Conservation (phyloP, 2,113 vertebrate species). For the Taxidea taxus region DNA sequence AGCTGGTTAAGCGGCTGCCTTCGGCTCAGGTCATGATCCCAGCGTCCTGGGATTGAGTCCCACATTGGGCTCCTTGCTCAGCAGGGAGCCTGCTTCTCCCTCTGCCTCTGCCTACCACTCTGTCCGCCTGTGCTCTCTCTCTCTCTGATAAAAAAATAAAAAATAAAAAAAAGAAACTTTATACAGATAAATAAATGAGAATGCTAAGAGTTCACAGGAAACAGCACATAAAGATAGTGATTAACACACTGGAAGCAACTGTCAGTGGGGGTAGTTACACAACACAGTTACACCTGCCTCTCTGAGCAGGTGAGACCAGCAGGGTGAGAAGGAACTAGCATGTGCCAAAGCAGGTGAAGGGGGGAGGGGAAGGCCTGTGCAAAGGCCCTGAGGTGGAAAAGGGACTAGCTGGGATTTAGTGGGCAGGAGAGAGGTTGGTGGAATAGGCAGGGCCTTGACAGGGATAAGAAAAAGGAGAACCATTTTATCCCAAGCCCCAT, state of each 20-base stretch:
- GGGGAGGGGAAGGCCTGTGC: not conserved
- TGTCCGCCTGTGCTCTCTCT: too few relatives aligned
- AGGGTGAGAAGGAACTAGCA: not conserved
- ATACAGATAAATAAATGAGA: not conserved
- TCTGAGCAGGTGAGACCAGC: not conserved
- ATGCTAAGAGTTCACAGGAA: constrained; percentile 10
- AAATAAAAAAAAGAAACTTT: not conserved
- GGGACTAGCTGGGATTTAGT: not conserved
- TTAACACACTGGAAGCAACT: not conserved
- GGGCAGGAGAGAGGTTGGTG: not conserved
- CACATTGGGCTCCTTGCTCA: too few relatives aligned
- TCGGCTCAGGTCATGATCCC: too few relatives aligned
- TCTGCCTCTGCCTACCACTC: too few relatives aligned
- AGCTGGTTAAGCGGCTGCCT: too few relatives aligned
- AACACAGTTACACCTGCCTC: not conserved
- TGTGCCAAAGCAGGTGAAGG: not conserved
- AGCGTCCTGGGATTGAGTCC: too few relatives aligned
- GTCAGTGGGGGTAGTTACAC: not conserved
- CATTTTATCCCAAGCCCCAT: not conserved
- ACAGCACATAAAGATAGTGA: not conserved
- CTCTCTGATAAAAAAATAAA: too few relatives aligned
- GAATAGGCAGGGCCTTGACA: not conserved
- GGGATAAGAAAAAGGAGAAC: not conserved
- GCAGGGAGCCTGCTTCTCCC: too few relatives aligned
- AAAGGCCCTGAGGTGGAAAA: not conserved